These are phyloP conservation scores for Acanthosepion pharaonis DNA, from an alignment of 2,888 invertebrate species.

Conservation along the genomic window DNA sequence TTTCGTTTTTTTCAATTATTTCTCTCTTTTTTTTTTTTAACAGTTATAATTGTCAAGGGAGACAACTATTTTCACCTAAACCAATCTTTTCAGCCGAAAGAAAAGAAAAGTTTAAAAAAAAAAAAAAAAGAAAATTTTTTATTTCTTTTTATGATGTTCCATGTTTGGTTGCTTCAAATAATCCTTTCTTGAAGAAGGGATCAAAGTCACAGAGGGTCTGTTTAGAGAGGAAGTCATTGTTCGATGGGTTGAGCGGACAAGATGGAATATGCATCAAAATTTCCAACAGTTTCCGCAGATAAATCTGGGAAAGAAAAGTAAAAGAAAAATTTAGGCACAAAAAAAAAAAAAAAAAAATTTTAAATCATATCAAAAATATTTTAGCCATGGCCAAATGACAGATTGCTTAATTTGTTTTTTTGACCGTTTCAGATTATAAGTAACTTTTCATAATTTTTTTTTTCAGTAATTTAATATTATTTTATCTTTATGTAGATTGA, in stretches of 20 bases:
- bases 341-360: too few species aligned
- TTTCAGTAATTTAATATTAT: too few species aligned
- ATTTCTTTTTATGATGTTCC: slow-evolving; percentile 58
- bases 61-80: not conserved
- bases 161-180: slow-evolving; percentile 70
- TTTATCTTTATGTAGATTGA: too few species aligned
- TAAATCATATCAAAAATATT: too few species aligned
- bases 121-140: not conserved
- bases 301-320: slow-evolving; percentile 58
- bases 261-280: slow-evolving; percentile 62
- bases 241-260: slow-evolving; percentile 66
- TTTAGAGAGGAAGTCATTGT: slow-evolving; percentile 65
- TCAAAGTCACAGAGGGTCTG: slow-evolving; percentile 71
- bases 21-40: not conserved
- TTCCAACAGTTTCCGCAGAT: slow-evolving; percentile 64
- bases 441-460: too few species aligned
- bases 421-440: too few species aligned
- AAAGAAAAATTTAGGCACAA: too few species aligned
- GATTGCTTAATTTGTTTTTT: too few species aligned
- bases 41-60: not conserved
- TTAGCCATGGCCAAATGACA: too few species aligned
- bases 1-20: too few species aligned
- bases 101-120: not conserved
- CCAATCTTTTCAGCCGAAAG: not conserved
- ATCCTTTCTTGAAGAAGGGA: slow-evolving; percentile 71